phyloP scores from a whole-genome alignment of 2,888 invertebrate genomes.

The Mythimna ferrago region DNA sequence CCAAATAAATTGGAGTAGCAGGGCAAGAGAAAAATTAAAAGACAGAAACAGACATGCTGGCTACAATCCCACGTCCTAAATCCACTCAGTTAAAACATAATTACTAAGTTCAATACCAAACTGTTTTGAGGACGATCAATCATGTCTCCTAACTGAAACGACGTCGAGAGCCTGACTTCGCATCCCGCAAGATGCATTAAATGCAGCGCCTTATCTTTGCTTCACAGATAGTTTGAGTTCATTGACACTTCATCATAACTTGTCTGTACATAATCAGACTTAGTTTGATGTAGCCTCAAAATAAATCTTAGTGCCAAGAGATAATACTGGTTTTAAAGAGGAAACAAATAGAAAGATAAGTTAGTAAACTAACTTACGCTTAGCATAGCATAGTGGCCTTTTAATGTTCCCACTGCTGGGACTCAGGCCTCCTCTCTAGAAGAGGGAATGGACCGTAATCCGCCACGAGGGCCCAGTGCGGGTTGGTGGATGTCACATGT shows the following conservation, averaged over 20 bases:
- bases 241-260: not conserved
- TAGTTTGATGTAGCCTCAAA: not conserved
- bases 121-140: conserved; percentile 27
- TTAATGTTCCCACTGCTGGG: no score
- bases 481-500: no score
- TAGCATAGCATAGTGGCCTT: no score
- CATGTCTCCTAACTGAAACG: conserved; percentile 5
- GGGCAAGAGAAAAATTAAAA: not conserved
- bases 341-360: no score
- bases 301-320: not conserved
- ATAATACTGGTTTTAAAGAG: no score
- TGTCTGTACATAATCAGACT: not conserved
- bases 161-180: conserved; percentile 29
- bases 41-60: not conserved
- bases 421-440: no score
- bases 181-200: conserved; percentile 32
- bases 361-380: no score
- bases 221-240: conserved; percentile 41
- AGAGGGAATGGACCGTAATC: no score
- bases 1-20: not conserved
- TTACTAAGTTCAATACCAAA: conserved; percentile 3
- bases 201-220: conserved; percentile 28
- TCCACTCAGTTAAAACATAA: conserved; percentile 10
- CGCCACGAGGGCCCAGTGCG: no score
- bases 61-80: not conserved